These are phyloP conservation scores for Apis mellifera DNA, from an alignment of 1,140 invertebrate species.

Conservation along the genomic window DNA sequence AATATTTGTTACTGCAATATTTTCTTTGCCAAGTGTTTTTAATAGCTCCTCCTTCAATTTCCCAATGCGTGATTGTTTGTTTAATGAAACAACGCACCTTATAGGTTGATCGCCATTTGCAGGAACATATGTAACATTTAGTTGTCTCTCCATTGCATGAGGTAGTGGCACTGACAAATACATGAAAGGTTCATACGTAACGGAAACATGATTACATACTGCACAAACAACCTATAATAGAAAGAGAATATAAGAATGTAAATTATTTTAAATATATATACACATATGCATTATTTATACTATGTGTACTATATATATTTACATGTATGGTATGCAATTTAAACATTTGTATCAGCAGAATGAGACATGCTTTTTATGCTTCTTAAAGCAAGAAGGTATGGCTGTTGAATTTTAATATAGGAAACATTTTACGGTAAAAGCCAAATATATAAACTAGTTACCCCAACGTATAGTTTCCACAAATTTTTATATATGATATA, in stretches of 20 bases:
- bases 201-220: conserved; percentile 86
- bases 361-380: conserved; percentile 58
- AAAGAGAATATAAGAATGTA: neutral
- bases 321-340: neutral
- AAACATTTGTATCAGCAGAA: conserved; percentile 51
- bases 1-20: conserved; percentile 78
- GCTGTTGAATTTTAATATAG: conserved; percentile 65
- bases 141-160: conserved; percentile 85
- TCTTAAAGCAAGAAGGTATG: conserved; percentile 67
- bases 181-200: conserved; percentile 89
- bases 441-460: conserved; percentile 37
- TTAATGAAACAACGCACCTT: conserved; percentile 84
- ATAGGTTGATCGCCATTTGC: conserved; percentile 78
- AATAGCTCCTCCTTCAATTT: conserved; percentile 84
- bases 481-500: neutral
- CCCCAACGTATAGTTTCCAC: conserved; percentile 66
- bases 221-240: conserved; percentile 85
- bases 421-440: conserved; percentile 68
- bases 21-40: conserved; percentile 74
- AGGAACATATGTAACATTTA: conserved; percentile 85
- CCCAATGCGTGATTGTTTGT: conserved; percentile 84
- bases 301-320: neutral
- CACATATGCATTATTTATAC: too few species aligned
- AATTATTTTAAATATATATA: neutral
- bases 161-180: conserved; percentile 88